Conservation (phyloP, 2,797 vertebrate species). For the Pseudochaenichthys georgianus region DNA sequence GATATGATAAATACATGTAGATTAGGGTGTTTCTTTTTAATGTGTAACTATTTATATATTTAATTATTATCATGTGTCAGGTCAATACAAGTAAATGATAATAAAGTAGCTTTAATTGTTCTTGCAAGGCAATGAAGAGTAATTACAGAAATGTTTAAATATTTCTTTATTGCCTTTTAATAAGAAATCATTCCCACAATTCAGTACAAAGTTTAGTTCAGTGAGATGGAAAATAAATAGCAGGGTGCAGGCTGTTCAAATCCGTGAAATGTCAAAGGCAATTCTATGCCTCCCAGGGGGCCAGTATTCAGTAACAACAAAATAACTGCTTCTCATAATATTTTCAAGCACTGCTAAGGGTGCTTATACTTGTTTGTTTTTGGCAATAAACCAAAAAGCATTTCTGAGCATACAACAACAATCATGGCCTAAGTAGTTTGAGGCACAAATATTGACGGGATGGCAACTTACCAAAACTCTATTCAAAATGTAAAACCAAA, state of each 20-base stretch:
- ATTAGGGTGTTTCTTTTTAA: conserved; percentile 23
- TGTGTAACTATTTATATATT: neutral
- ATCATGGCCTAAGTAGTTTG: conserved; percentile 23
- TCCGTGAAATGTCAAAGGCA: conserved; percentile 32
- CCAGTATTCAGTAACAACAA: conserved; percentile 30
- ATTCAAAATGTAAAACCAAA: conserved; percentile 14
- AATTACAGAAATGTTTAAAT: neutral
- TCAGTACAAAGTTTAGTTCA: conserved; percentile 11
- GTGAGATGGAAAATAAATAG: conserved; percentile 31
- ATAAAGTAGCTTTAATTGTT: neutral
- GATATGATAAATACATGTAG: conserved; percentile 9
- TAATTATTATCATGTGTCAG: neutral
- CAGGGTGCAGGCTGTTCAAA: conserved; percentile 7
- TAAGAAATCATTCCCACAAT: neutral
- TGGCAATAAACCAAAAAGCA: conserved; percentile 31
- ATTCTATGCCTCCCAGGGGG: conserved; percentile 26
- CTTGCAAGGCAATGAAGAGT: neutral
- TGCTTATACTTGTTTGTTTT: conserved; percentile 8
- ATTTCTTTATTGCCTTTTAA: neutral
- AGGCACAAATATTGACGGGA: conserved; percentile 18
- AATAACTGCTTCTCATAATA: conserved; percentile 35
- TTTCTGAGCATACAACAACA: conserved; percentile 14
- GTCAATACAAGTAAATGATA: neutral
- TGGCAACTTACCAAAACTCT: conserved; percentile 20
- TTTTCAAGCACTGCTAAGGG: conserved; percentile 1